Evolutionary conservation across 2,113 vertebrate species (phyloP).

Genomic region (Cyprinodon tularosa): DNA sequence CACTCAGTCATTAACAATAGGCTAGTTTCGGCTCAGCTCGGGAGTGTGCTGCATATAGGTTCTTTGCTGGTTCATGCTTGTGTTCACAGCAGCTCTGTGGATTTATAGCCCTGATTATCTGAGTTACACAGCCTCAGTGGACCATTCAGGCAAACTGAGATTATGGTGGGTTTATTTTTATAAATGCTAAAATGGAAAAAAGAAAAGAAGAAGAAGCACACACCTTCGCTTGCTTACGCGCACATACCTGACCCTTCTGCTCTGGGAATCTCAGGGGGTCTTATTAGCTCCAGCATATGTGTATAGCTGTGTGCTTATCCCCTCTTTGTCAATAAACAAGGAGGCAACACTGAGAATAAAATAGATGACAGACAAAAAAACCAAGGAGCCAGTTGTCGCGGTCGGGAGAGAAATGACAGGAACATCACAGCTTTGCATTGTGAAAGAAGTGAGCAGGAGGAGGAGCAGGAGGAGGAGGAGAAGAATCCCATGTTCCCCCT

Average conservation of each 20-base stretch:
- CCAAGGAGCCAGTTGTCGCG: conserved; percentile 30
- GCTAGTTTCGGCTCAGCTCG: conserved; percentile 19
- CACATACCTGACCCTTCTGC: conserved; percentile 62
- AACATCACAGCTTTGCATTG: conserved; percentile 45
- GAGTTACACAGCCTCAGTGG: not conserved
- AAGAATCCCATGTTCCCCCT: conserved; percentile 33
- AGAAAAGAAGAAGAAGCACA: conserved; percentile 19
- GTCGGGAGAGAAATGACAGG: conserved; percentile 58
- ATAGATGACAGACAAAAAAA: conserved; percentile 52
- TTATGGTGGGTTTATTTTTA: conserved; percentile 32
- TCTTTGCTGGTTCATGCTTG: conserved; percentile 17
- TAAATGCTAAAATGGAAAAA: conserved; percentile 12
- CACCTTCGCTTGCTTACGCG: conserved; percentile 5
- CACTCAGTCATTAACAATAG: conserved; percentile 57
- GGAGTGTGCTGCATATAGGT: conserved; percentile 15
- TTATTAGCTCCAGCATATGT: conserved; percentile 63
- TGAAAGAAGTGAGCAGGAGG: conserved; percentile 36
- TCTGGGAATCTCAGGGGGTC: conserved; percentile 70
- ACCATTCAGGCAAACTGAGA: conserved; percentile 41
- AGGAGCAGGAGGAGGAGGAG: conserved; percentile 12
- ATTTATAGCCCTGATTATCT: conserved; percentile 22
- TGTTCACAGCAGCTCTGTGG: conserved; percentile 11
- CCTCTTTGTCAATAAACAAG: conserved; percentile 51
- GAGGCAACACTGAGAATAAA: conserved; percentile 44
- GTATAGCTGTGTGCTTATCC: conserved; percentile 28